phyloP scores from a whole-genome alignment of 2,113 vertebrate species.

The Dissostichus mawsoni region DNA sequence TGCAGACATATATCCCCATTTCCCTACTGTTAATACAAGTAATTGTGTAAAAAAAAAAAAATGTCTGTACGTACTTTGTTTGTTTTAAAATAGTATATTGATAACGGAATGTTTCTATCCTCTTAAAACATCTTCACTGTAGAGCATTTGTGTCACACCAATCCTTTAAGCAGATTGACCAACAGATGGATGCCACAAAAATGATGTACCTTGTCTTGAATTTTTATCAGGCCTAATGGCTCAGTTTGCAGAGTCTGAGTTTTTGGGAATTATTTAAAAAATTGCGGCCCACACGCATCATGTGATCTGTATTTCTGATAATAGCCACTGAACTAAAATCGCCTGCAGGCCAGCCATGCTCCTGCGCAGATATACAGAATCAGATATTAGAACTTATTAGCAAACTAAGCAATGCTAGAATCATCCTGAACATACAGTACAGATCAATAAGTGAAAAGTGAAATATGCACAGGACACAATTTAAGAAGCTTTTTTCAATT shows the following conservation, averaged over 20 bases:
- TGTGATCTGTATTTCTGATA: not conserved
- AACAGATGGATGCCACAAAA: not conserved
- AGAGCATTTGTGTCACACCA: not conserved
- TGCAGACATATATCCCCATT: slow-evolving; percentile 30
- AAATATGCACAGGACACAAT: not conserved
- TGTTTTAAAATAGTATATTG: not conserved
- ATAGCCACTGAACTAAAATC: not conserved
- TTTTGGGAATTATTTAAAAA: not conserved
- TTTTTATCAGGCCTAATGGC: not conserved
- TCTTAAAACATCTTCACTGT: not conserved
- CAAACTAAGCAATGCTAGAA: not conserved
- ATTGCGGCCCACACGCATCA: not conserved
- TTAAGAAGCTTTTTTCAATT: not conserved
- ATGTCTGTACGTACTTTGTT: not conserved
- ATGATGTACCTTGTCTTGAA: not conserved
- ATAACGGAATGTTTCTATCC: slow-evolving; percentile 2
- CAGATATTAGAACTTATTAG: not conserved
- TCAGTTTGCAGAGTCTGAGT: not conserved
- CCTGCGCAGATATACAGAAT: not conserved
- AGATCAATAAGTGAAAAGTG: not conserved
- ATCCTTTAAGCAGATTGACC: not conserved
- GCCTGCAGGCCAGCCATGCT: not conserved
- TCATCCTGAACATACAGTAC: not conserved
- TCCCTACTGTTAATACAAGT: not conserved
- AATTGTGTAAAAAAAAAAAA: no score